Percentiles rank a stretch among this genome's conserved stretches.
These are phyloP conservation scores for Actinia tenebrosa DNA, from an alignment of 64 coral and sea anemone species.

Conservation along the genomic window DNA sequence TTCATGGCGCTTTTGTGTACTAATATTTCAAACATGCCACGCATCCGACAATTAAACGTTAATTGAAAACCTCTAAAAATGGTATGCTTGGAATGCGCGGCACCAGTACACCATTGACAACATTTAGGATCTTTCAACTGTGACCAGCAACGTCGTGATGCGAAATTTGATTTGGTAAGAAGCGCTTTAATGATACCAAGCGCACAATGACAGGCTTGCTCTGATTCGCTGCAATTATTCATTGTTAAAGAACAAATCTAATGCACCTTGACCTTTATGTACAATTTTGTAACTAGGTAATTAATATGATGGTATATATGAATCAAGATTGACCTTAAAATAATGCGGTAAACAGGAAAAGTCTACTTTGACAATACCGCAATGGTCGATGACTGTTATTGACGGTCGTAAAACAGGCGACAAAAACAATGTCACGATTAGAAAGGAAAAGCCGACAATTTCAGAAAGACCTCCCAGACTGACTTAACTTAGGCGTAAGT, in stretches of 20 bases:
- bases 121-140: not conserved
- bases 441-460: not conserved
- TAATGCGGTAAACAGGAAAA: not conserved
- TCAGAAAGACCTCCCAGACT: slow-evolving; percentile 1
- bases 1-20: not conserved
- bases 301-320: slow-evolving; percentile 8
- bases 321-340: slow-evolving; percentile 14
- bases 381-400: not conserved
- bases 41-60: not conserved
- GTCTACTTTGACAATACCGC: not conserved
- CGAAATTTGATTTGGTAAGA: not conserved
- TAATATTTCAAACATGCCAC: slow-evolving; percentile 17
- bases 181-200: not conserved
- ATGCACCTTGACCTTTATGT: slow-evolving; percentile 4
- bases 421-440: slow-evolving; percentile 4
- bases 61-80: slow-evolving; percentile 12
- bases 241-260: not conserved
- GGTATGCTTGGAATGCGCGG: slow-evolving; percentile 15
- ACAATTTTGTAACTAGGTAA: slow-evolving; percentile 10
- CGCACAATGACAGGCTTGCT: not conserved
- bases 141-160: not conserved
- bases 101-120: not conserved
- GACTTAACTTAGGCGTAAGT: not conserved
- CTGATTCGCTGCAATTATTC: not conserved
- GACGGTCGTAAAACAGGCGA: not conserved